Evolutionary conservation across 2,113 vertebrate species (phyloP).

Genomic region (Seriola aureovittata): DNA sequence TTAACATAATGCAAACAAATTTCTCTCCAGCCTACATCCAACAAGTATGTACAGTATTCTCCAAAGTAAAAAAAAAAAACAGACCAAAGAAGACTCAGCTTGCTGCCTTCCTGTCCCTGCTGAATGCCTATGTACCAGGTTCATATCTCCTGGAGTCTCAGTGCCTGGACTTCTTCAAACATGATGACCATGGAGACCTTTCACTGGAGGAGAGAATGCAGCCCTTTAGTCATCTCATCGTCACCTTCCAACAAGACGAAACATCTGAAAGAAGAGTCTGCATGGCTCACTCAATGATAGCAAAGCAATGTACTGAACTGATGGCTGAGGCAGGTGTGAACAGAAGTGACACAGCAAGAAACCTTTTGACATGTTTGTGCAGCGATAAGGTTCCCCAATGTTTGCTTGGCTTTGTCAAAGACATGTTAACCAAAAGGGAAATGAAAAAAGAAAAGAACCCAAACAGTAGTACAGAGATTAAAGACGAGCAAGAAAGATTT

Average conservation of each 20-base stretch:
- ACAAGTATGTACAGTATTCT: not conserved
- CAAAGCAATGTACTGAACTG: not conserved
- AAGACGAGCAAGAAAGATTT: not conserved
- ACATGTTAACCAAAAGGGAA: slow-evolving; percentile 61
- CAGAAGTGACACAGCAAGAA: slow-evolving; percentile 47
- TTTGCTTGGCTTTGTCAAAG: slow-evolving; percentile 37
- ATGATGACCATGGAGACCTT: fast-evolving
- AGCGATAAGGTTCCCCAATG: not conserved
- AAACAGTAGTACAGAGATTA: fast-evolving
- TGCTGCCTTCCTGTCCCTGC: slow-evolving; percentile 39
- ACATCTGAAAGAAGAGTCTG: not conserved
- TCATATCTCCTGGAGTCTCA: slow-evolving; percentile 56
- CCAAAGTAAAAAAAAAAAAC: fast-evolving
- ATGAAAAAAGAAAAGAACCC: not conserved
- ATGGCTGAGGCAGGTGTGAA: slow-evolving; percentile 13
- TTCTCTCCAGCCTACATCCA: not conserved
- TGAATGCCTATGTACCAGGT: slow-evolving; percentile 53
- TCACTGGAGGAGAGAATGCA: slow-evolving; percentile 45
- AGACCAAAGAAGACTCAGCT: slow-evolving; percentile 29
- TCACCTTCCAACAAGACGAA: not conserved
- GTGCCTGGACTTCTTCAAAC: slow-evolving; percentile 37
- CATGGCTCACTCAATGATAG: slow-evolving; percentile 64
- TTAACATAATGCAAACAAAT: slow-evolving; percentile 61
- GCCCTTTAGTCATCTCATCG: slow-evolving; percentile 45
- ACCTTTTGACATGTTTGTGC: slow-evolving; percentile 15